A percentile compares a stretch with the other conserved stretches of the same genome.
phyloP scores from a whole-genome alignment of 1,140 invertebrate genomes.

The Drosophila parabipectinata region DNA sequence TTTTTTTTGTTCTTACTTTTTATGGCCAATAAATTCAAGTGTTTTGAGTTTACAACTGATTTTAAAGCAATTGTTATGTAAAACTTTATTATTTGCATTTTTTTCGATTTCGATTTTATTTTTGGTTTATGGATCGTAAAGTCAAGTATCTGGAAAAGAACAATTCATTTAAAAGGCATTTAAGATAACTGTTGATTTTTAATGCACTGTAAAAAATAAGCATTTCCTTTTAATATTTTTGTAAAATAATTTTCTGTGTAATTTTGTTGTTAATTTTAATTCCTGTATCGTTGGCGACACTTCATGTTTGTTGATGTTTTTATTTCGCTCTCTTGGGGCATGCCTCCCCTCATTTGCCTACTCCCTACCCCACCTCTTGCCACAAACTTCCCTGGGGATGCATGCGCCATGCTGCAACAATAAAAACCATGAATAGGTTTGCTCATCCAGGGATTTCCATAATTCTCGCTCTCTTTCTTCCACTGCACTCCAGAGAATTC shows the following conservation, averaged over 20 bases:
- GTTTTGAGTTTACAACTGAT: slow-evolving; percentile 30
- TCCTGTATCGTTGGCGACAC: slow-evolving; percentile 53
- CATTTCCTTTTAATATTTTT: too few species aligned
- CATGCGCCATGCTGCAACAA: slow-evolving; percentile 36
- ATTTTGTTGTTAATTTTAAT: slow-evolving; percentile 37
- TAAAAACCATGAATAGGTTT: slow-evolving; percentile 39
- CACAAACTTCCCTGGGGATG: not conserved
- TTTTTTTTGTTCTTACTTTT: slow-evolving; percentile 13
- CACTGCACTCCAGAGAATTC: slow-evolving; percentile 31
- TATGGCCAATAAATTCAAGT: slow-evolving; percentile 56
- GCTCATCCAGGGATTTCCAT: slow-evolving; percentile 56
- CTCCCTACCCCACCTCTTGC: not conserved
- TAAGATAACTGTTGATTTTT: not conserved
- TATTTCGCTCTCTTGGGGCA: slow-evolving; percentile 48
- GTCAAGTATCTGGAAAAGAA: not conserved
- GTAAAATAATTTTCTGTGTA: slow-evolving; percentile 30
- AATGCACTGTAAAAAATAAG: not conserved
- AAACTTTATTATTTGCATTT: not conserved
- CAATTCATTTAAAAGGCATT: slow-evolving; percentile 1
- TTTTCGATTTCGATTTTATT: not conserved
- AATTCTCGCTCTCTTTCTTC: slow-evolving; percentile 18
- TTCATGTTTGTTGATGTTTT: slow-evolving; percentile 63
- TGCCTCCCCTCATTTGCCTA: not conserved
- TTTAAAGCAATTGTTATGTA: slow-evolving; percentile 18
- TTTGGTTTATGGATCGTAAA: not conserved